Evolutionary conservation across 1,140 invertebrate species (phyloP), one percentile per base, ranked within the genome.

Genomic region (Sycophaga agraensis): DNA sequence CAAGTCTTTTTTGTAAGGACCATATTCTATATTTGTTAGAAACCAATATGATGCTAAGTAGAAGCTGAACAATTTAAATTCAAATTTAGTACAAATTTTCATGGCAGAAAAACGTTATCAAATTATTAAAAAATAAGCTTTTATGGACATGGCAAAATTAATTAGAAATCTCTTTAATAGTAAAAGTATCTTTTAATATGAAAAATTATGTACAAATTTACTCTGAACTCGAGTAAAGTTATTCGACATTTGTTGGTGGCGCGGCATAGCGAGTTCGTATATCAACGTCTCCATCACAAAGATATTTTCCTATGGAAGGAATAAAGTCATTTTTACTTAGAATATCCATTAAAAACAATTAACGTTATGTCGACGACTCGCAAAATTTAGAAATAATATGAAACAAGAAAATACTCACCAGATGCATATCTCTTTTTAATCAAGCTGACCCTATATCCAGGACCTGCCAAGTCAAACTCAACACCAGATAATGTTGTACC

Each of bases 391-490:
- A 26, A 7, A 55, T 31, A 16, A 46, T 17, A 24, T 35, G 31
- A n/a, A 42, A 22, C n/a, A 12, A 51, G 43, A 50, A 22, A 39
- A 17, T 28, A 69, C 82, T 83, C 83, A 90, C 94, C 96, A 69
- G 95, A 95, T 54, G 96, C 91, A 82, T 98, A 97, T 75, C 94
- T 85, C 67, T 93, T 87, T 78, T 98, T 98, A 40, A 96, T 90
- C 66, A 98, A 84, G 24, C 96, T 98, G 57, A 98, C 81, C 72
- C 96, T 86, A 79, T 98, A 98, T 6, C 95, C 95, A 57, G 86
- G 79, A 8, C 93, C 93, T 54, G 90, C 81, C 17, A 98, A 82
- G 77, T 96, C 91, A 78, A 98, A 97, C 70, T 97, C 94, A 51
- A 94, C 87, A 31, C 95, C 95, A 19, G 95, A 97, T 9, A 98